Percentiles rank a stretch among this genome's conserved stretches.
phyloP scores from a whole-genome alignment of 2,888 invertebrate genomes.

The Celastrina argiolus region DNA sequence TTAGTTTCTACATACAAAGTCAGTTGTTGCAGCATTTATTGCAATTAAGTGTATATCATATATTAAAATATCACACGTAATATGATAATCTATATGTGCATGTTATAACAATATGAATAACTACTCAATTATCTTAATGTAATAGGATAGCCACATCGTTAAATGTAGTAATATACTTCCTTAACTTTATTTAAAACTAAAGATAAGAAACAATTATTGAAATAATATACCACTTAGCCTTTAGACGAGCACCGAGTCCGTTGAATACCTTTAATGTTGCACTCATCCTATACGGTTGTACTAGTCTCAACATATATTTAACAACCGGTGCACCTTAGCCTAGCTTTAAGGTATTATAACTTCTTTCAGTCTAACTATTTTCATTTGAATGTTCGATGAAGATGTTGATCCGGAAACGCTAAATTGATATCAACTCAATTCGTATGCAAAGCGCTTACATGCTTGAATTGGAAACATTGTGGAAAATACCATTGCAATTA shows the following conservation, averaged over 20 bases:
- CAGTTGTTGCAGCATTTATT: background rate
- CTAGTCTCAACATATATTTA: constrained; percentile 9
- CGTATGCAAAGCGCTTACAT: background rate
- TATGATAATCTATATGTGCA: constrained; percentile 36
- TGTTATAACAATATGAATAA: constrained; percentile 39
- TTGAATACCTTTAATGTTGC: constrained; percentile 36
- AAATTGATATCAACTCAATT: constrained; percentile 17
- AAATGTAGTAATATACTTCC: constrained; percentile 33
- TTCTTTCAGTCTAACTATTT: constrained; percentile 22
- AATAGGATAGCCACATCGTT: constrained; percentile 44
- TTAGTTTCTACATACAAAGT: constrained; percentile 16
- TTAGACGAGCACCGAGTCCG: constrained; percentile 35
- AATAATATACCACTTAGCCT: constrained; percentile 59
- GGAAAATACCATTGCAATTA: constrained; percentile 6
- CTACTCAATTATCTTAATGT: constrained; percentile 36
- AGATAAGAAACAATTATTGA: constrained; percentile 39
- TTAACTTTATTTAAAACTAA: constrained; percentile 35
- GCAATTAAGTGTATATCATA: constrained; percentile 2
- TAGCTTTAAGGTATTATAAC: constrained; percentile 33
- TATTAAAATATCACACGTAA: constrained; percentile 23
- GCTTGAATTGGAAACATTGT: background rate
- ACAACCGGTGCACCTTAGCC: constrained; percentile 49
- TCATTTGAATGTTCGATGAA: constrained; percentile 74
- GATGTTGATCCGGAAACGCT: constrained; percentile 56
- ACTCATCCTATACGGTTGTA: constrained; percentile 28